These are phyloP conservation scores for Coenonympha glycerion DNA, from an alignment of 2,888 invertebrate species.

Conservation along the genomic window DNA sequence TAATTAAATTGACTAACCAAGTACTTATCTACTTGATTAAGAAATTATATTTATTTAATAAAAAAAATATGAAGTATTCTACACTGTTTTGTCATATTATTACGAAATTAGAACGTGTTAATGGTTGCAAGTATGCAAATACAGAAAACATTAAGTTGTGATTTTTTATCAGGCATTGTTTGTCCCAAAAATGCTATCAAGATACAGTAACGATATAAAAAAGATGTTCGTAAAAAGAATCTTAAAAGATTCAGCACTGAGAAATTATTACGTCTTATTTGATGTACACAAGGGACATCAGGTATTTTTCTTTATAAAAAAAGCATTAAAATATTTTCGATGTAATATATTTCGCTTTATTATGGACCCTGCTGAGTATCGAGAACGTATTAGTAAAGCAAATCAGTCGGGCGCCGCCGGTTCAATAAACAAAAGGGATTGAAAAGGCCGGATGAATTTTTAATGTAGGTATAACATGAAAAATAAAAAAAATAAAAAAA, in stretches of 20 bases:
- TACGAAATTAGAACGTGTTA: too few species aligned
- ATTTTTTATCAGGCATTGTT: too few species aligned
- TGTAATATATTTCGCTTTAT: constrained; percentile 13
- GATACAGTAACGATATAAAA: background rate
- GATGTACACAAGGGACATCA: background rate
- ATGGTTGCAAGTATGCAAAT: background rate
- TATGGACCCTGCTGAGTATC: background rate
- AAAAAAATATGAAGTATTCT: too few species aligned
- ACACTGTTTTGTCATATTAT: too few species aligned
- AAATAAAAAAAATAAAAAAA: constrained; percentile 14
- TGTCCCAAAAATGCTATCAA: too few species aligned
- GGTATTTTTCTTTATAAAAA: background rate
- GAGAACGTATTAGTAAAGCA: constrained; percentile 18
- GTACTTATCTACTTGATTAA: too few species aligned
- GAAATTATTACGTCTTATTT: background rate
- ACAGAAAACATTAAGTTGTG: background rate
- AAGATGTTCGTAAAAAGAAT: background rate
- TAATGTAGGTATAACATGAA: constrained; percentile 18
- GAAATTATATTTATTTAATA: too few species aligned
- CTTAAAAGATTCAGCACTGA: background rate
- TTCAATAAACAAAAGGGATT: constrained; percentile 20
- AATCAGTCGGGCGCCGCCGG: constrained; percentile 22
- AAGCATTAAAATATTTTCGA: background rate
- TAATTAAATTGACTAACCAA: too few species aligned
- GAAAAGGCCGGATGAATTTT: constrained; percentile 17